These are phyloP conservation scores for Orientallactaga sibirica DNA, from an alignment of 2,797 vertebrate species.

Conservation along the genomic window DNA sequence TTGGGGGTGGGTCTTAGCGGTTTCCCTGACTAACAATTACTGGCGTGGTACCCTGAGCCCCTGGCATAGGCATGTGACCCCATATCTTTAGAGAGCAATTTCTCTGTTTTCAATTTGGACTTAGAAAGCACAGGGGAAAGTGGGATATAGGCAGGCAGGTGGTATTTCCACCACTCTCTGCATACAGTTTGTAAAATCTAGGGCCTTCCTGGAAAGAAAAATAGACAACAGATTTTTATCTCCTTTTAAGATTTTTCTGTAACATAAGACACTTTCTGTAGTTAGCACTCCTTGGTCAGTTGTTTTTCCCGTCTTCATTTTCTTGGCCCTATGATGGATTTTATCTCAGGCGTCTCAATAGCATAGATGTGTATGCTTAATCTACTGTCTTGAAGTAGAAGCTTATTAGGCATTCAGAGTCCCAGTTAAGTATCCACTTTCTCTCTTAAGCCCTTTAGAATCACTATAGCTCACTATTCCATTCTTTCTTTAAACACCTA, in stretches of 20 bases:
- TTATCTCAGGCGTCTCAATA: neutral
- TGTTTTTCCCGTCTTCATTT: neutral
- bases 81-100: neutral
- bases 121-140: neutral
- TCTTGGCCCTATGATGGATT: neutral
- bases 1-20: too few relatives aligned
- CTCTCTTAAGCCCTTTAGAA: neutral
- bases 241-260: neutral
- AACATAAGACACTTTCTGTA: neutral
- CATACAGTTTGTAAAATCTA: neutral
- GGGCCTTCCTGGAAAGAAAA: neutral
- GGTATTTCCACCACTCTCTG: neutral
- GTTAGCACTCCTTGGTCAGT: neutral
- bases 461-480: neutral
- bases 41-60: neutral
- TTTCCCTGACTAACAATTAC: neutral
- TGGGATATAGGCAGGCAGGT: neutral
- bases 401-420: neutral
- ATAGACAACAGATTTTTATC: neutral
- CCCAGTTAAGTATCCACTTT: neutral
- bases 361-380: neutral
- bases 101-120: slow-evolving; percentile 6
- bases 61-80: neutral
- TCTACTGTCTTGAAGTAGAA: neutral
- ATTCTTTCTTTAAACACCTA: neutral